These are phyloP conservation scores for Oxycera nigricornis DNA, from an alignment of 2,888 invertebrate species.

Conservation along the genomic window DNA sequence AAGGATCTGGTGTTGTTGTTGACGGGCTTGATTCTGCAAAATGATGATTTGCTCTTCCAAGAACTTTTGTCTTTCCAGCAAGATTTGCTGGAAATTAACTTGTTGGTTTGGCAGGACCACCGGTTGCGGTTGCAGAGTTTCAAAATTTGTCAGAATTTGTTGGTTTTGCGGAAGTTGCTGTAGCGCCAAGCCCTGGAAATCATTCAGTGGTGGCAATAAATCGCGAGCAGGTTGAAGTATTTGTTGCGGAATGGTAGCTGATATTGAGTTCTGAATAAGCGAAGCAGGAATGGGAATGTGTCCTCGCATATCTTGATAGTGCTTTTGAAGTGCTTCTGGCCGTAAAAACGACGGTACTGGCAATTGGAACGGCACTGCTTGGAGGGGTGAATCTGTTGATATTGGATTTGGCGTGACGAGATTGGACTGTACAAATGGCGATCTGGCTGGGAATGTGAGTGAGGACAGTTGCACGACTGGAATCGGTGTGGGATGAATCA, in stretches of 20 bases:
- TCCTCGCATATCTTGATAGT: neutral
- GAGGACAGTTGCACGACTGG: constrained; percentile 28
- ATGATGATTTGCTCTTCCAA: constrained; percentile 74
- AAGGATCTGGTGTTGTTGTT: constrained; percentile 74
- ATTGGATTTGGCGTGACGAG: constrained; percentile 7
- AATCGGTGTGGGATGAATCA: constrained; percentile 48
- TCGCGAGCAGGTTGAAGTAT: constrained; percentile 33
- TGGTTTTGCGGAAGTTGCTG: constrained; percentile 51
- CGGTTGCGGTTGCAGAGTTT: neutral
- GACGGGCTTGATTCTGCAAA: constrained; percentile 71
- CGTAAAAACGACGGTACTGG: constrained; percentile 39
- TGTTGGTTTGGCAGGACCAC: constrained; percentile 45
- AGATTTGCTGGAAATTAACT: constrained; percentile 53
- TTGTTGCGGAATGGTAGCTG: constrained; percentile 13
- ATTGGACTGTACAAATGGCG: constrained; percentile 28
- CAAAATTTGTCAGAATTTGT: constrained; percentile 10
- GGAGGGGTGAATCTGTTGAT: neutral
- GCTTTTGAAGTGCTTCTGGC: constrained; percentile 38
- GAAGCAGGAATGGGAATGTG: constrained; percentile 20
- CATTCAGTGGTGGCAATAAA: constrained; percentile 53
- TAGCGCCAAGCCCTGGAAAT: constrained; percentile 54
- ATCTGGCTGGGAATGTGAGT: constrained; percentile 18
- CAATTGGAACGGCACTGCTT: constrained; percentile 34
- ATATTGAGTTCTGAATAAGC: neutral
- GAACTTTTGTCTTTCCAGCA: constrained; percentile 68